Conservation (phyloP, 1,140 invertebrate genomes). For the Linepithema humile region DNA sequence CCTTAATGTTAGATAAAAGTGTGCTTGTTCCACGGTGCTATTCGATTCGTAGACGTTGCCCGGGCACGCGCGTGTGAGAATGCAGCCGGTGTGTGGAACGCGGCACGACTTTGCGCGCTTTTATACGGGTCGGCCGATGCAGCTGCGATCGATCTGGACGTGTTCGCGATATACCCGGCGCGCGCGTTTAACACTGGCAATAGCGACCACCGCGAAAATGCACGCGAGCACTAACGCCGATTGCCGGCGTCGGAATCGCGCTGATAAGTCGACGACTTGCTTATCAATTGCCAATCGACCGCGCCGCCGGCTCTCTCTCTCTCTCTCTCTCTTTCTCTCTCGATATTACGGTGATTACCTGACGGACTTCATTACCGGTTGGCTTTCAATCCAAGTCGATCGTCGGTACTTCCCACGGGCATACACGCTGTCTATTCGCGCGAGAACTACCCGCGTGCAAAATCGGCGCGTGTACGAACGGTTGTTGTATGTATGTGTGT, state of each 20-base stretch:
- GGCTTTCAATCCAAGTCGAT: neutral
- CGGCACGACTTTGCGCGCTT: neutral
- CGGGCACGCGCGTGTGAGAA: neutral
- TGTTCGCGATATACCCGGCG: neutral
- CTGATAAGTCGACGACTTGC: neutral
- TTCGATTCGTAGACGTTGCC: neutral
- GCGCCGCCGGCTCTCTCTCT: too few relatives aligned
- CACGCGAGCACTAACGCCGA: neutral
- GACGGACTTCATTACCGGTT: constrained; percentile 12
- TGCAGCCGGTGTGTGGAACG: neutral
- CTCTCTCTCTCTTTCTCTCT: neutral
- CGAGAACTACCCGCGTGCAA: neutral
- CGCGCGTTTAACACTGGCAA: neutral
- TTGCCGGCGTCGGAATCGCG: neutral
- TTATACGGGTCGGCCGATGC: neutral
- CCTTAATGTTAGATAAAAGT: constrained; percentile 47
- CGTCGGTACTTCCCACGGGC: constrained; percentile 10
- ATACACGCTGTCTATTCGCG: neutral
- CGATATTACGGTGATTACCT: constrained; percentile 15
- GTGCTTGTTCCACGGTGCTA: neutral
- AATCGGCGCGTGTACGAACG: neutral
- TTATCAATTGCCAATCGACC: constrained; percentile 12
- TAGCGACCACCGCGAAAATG: neutral
- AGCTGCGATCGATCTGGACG: constrained; percentile 16
- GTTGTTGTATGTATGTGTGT: neutral